phyloP scores from a whole-genome alignment of 2,888 invertebrate genomes.

The Standfussiana lucernea region DNA sequence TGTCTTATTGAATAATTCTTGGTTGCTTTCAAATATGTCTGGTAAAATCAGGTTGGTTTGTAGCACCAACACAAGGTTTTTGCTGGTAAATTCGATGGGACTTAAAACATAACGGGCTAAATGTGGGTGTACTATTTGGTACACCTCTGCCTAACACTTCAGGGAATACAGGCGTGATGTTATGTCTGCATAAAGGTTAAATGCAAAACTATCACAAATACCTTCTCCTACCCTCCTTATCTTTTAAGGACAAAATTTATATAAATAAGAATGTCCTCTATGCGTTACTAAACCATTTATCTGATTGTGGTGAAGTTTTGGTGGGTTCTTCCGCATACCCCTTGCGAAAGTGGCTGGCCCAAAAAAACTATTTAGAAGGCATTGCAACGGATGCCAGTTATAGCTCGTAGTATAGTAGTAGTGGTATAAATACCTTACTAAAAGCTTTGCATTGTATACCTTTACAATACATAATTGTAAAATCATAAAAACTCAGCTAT shows the following conservation, averaged over 20 bases:
- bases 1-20: background rate
- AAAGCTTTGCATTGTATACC: slow-evolving; percentile 15
- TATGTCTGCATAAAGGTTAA: background rate
- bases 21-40: background rate
- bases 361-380: background rate
- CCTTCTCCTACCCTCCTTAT: too few species aligned
- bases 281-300: background rate
- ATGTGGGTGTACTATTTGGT: background rate
- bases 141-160: background rate
- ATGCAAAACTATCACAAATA: background rate
- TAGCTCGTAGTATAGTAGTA: background rate
- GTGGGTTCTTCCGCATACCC: background rate
- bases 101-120: background rate
- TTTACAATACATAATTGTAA: background rate
- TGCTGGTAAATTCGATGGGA: background rate
- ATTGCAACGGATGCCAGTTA: background rate
- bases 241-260: background rate
- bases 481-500: background rate
- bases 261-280: background rate
- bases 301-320: background rate
- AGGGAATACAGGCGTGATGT: background rate
- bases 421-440: background rate
- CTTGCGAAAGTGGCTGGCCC: background rate
- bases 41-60: background rate
- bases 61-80: background rate